Evolutionary conservation across 1,140 invertebrate species (phyloP).

Genomic region (Amyelois transitella): DNA sequence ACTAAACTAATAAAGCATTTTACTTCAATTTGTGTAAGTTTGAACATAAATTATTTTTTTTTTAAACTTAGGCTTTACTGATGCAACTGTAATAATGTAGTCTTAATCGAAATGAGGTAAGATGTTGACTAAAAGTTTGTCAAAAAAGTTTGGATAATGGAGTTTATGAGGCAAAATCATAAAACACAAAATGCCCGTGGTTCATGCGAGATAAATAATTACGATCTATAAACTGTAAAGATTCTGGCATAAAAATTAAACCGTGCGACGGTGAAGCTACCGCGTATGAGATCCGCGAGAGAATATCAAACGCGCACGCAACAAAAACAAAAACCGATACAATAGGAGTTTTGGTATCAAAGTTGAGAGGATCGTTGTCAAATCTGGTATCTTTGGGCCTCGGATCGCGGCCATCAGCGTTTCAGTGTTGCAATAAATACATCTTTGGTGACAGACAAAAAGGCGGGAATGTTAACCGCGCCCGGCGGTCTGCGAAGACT

Average conservation of each 20-base stretch:
- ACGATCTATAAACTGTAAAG: no score
- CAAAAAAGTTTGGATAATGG: no score
- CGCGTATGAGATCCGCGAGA: slow-evolving; percentile 40
- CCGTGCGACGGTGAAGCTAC: slow-evolving; percentile 17
- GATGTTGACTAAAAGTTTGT: no score
- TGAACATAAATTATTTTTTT: no score
- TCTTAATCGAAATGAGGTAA: no score
- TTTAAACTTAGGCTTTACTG: no score
- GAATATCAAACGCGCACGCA: slow-evolving; percentile 34
- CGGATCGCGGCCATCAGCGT: slow-evolving; percentile 25
- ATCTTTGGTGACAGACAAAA: slow-evolving; percentile 45
- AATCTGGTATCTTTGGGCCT: slow-evolving; percentile 45
- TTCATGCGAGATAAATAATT: no score
- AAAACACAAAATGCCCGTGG: no score
- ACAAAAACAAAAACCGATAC: slow-evolving; percentile 45
- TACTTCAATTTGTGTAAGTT: no score
- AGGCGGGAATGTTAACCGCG: slow-evolving; percentile 49
- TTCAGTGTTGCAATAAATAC: slow-evolving; percentile 64
- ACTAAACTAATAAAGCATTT: no score
- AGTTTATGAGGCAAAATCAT: no score
- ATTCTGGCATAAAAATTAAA: background rate
- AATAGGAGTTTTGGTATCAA: slow-evolving; percentile 47
- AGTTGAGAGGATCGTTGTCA: slow-evolving; percentile 50
- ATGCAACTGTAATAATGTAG: no score
- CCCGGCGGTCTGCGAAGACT: slow-evolving; percentile 53